phyloP scores from a whole-genome alignment of 2,888 invertebrate genomes.

The Erebia ligea region DNA sequence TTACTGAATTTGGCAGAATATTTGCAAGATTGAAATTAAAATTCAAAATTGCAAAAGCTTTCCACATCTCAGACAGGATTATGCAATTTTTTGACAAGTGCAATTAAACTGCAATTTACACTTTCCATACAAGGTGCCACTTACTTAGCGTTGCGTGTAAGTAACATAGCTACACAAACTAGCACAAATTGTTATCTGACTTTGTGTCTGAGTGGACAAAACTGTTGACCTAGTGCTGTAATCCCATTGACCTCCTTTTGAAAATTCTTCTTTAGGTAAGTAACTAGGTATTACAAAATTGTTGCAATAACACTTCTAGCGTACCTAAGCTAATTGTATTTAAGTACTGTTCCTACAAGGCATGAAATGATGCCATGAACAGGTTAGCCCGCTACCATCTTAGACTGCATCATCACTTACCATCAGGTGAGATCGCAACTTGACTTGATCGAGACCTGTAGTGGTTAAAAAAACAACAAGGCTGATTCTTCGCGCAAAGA shows the following conservation, averaged over 20 bases:
- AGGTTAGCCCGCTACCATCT: too few species aligned
- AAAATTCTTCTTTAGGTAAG: background rate
- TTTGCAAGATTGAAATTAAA: background rate
- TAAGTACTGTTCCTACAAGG: too few species aligned
- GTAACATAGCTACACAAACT: background rate
- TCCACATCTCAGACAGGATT: background rate
- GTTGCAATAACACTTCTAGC: background rate
- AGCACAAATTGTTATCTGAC: background rate
- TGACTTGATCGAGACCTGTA: too few species aligned
- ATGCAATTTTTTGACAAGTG: background rate
- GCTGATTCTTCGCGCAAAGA: too few species aligned
- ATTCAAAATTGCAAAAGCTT: background rate
- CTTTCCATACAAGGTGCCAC: background rate
- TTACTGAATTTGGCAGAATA: too few species aligned
- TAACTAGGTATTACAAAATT: background rate
- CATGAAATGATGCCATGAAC: too few species aligned
- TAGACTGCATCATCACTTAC: too few species aligned
- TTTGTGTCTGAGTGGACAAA: background rate
- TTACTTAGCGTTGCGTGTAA: slow-evolving; percentile 1
- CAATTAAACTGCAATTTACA: background rate
- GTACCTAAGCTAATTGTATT: too few species aligned
- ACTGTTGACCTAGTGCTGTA: slow-evolving; percentile 2
- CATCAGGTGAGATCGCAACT: too few species aligned
- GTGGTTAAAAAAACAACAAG: too few species aligned
- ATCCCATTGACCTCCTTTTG: slow-evolving; percentile 5